A percentile compares a stretch with the other conserved stretches of the same genome.
Evolutionary conservation across 1,140 invertebrate species (phyloP).

Genomic region (Drosophila truncata): DNA sequence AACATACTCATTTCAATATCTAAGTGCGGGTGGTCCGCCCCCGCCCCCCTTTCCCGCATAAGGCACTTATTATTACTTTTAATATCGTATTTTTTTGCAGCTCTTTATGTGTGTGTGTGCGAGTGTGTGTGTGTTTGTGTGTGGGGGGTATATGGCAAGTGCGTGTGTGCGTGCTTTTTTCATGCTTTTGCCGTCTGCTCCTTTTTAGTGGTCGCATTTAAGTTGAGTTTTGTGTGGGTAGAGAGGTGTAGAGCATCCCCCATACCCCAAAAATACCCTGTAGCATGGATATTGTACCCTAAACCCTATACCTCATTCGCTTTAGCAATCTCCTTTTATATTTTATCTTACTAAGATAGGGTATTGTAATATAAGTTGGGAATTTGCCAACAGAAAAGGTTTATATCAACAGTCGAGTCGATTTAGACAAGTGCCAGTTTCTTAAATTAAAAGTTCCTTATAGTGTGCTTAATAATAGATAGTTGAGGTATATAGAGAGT

Average conservation of each 20-base stretch:
- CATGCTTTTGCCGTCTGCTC: constrained; percentile 51
- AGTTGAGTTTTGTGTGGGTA: constrained; percentile 41
- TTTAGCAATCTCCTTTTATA: not conserved
- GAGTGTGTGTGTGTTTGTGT: constrained; percentile 21
- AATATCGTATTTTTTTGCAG: constrained; percentile 63
- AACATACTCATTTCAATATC: constrained; percentile 83
- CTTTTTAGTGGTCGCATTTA: constrained; percentile 64
- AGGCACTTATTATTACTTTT: constrained; percentile 85
- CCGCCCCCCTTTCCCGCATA: constrained; percentile 8
- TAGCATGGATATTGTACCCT: not conserved
- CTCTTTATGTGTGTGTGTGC: constrained; percentile 21
- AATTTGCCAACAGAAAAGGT: not conserved
- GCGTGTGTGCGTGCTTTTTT: constrained; percentile 53
- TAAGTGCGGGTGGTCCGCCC: constrained; percentile 62
- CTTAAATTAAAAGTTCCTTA: not conserved
- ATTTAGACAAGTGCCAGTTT: not conserved
- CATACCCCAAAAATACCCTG: not conserved
- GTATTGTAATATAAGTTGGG: not conserved
- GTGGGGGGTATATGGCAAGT: constrained; percentile 22
- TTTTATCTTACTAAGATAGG: not conserved
- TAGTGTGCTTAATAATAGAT: no score
- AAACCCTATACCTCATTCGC: not conserved
- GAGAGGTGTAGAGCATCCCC: not conserved
- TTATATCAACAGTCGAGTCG: not conserved
- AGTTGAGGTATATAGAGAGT: no score